Conservation (phyloP, 2,113 vertebrate species). For the Pimephales promelas region DNA sequence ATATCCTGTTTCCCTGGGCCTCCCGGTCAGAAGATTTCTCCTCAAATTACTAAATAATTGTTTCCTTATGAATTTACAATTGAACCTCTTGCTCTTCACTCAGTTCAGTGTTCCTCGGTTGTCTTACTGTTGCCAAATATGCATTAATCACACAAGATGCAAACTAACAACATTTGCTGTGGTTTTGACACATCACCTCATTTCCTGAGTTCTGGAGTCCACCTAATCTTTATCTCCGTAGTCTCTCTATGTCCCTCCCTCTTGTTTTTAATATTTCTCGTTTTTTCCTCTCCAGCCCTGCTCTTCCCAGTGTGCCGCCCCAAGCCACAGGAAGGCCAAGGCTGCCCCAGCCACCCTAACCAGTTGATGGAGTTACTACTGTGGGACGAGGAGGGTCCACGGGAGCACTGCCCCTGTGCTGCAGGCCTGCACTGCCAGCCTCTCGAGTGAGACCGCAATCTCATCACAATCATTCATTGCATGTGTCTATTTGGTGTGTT, state of each 20-base stretch:
- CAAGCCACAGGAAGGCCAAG: conserved; percentile 78
- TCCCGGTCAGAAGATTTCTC: not conserved
- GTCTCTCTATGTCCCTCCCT: not conserved
- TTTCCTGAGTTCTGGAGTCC: not conserved
- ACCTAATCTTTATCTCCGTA: not conserved
- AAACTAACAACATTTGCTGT: not conserved
- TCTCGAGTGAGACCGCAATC: conserved; percentile 75
- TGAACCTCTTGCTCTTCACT: not conserved
- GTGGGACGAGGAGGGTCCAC: conserved; percentile 88
- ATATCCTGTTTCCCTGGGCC: not conserved
- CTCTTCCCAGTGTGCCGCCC: conserved; percentile 91
- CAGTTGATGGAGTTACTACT: conserved; percentile 85
- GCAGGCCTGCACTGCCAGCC: conserved; percentile 81
- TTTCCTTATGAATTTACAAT: conserved; percentile 28
- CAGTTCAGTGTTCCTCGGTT: not conserved
- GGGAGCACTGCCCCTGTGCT: conserved; percentile 86
- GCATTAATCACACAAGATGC: not conserved
- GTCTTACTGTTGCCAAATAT: not conserved
- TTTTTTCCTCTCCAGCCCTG: conserved; percentile 74
- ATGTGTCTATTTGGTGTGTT: not conserved
- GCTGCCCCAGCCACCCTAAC: conserved; percentile 81
- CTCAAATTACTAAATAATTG: conserved; percentile 17
- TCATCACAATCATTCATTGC: not conserved
- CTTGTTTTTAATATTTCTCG: not conserved
- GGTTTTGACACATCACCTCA: not conserved